Base-by-base conservation (phyloP, 2,113 vertebrate species). In the Ammodytes dubius region DNA sequence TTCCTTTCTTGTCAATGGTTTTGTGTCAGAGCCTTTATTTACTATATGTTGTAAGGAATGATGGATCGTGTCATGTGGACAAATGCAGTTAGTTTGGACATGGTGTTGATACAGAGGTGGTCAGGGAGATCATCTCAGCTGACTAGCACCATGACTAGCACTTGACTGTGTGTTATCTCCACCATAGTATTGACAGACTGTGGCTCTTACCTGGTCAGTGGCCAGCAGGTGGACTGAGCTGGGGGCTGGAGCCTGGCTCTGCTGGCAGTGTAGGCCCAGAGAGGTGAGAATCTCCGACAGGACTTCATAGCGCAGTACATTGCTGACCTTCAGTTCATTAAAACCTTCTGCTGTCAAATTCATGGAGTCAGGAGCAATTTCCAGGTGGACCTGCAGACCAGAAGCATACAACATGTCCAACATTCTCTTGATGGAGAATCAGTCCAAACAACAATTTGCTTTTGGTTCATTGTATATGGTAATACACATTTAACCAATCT, bases 221-320 rank as follows among this genome's bases (percentile, higher is more conserved):
- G 91, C 86, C 45, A 99, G 93, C 27, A 99, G 83, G 80, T 96
- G 83, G 5, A 98, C 69, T 0, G 97, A 96, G 0, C 95, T 96
- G 0, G 96, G 80, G 0, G 19, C 10, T 0, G 95, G 96, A 10
- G 74, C 42, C 13, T 89, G 87, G 9, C 64, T 94, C 0, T 3
- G 1, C 3, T 94, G 96, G 90, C 98, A 99, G 80, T 81, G 95
- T 42, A 99, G 82, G 7, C 97, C 97, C 0, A 99, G 94, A 4
- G 90, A 89, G 0, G 42, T 82, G 77, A 99, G 93, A 76, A 99
- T 95, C 83, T 97, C 96, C 13, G 65, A 89, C 40, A 99, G 73
- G 57, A 98, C 94, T 50, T 98, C 95, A 0, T 89, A 96, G 49
- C 97, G 96, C 54, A 83, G 93, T 0, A 61, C 4, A 12, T 97